These are phyloP conservation scores for Psittacula derbiana DNA, from an alignment of 2,797 vertebrate species.

Conservation along the genomic window DNA sequence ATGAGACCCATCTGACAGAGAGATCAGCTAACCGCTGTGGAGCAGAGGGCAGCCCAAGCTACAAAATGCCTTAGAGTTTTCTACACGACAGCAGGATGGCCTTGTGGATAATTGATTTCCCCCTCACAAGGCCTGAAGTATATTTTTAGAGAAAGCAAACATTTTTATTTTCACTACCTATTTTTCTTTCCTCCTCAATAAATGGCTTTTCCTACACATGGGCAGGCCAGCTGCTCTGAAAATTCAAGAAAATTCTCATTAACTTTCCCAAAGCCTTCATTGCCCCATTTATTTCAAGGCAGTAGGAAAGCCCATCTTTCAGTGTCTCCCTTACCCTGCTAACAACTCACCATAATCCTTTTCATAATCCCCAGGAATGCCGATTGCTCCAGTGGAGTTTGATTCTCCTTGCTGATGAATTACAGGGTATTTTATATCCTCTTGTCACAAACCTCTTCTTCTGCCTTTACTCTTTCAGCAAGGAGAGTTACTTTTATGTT, in stretches of 20 bases:
- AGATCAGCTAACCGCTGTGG: neutral
- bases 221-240: constrained; percentile 52
- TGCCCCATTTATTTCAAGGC: constrained; percentile 73
- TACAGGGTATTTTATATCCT: constrained; percentile 73
- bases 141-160: constrained; percentile 57
- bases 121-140: constrained; percentile 24
- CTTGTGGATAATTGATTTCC: constrained; percentile 52
- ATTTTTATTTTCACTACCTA: constrained; percentile 33
- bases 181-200: constrained; percentile 7
- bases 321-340: constrained; percentile 69
- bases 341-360: constrained; percentile 74
- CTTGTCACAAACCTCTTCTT: constrained; percentile 68
- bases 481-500: constrained; percentile 73
- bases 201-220: neutral
- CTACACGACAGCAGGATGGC: constrained; percentile 1
- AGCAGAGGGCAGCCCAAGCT: neutral
- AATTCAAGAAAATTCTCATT: constrained; percentile 61
- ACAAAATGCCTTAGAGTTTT: constrained; percentile 60
- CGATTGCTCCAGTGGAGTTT: constrained; percentile 45
- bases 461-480: constrained; percentile 71
- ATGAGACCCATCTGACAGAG: constrained; percentile 61
- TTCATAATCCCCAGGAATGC: constrained; percentile 75
- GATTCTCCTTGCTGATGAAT: constrained; percentile 70
- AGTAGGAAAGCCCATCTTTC: constrained; percentile 74
- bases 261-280: constrained; percentile 74